phyloP scores from a whole-genome alignment of 2,113 vertebrate species.

The Zosterops japonicus region DNA sequence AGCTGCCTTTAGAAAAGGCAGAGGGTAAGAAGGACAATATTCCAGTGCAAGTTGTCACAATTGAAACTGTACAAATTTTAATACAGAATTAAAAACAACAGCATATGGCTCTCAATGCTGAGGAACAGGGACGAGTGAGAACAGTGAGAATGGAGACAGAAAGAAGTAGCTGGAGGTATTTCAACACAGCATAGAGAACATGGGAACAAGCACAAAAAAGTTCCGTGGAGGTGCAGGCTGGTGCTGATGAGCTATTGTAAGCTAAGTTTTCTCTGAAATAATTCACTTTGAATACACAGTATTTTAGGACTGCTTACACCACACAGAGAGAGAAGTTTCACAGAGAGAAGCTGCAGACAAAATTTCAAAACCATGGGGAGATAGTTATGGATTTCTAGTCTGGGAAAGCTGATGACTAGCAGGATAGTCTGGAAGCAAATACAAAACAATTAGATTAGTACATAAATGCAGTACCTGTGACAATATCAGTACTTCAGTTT shows the following conservation, averaged over 20 bases:
- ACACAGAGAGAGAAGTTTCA: neutral
- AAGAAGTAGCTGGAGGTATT: neutral
- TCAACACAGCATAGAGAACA: neutral
- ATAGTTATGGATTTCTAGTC: neutral
- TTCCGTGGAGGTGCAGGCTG: neutral
- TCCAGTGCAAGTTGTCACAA: neutral
- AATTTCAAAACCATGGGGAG: neutral
- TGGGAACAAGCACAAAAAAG: neutral
- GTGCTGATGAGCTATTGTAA: neutral
- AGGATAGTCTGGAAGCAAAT: neutral
- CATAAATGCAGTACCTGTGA: neutral
- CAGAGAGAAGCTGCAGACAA: neutral
- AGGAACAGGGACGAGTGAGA: neutral
- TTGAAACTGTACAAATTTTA: neutral
- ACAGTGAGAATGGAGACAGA: accelerated
- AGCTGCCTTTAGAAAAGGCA: neutral
- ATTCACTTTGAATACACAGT: neutral
- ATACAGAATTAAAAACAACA: neutral
- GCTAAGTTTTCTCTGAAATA: neutral
- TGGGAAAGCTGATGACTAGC: neutral
- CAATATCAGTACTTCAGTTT: neutral
- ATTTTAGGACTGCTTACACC: neutral
- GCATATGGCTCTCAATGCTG: neutral
- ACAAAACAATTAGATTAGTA: neutral
- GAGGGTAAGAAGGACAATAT: neutral